These are phyloP conservation scores for Macrocentrus cingulum DNA, from an alignment of 1,140 invertebrate genomes.

Conservation along the genomic window DNA sequence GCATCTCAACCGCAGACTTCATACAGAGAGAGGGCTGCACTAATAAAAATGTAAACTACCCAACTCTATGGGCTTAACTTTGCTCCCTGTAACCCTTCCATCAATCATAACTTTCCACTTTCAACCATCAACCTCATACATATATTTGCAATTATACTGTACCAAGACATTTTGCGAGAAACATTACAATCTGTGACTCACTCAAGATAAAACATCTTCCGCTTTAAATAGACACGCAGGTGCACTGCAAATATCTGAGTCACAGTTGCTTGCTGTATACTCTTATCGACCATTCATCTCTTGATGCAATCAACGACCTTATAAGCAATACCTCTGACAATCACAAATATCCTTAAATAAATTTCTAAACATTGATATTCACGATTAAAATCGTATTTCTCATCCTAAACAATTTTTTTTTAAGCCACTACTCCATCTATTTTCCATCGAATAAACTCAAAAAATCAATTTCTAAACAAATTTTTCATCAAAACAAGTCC, in stretches of 20 bases:
- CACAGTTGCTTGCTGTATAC: not conserved
- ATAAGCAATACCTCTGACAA: not conserved
- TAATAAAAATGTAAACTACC: constrained; percentile 33
- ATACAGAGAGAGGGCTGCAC: not conserved
- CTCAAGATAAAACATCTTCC: constrained; percentile 2
- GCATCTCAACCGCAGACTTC: constrained; percentile 9
- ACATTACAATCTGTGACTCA: not conserved
- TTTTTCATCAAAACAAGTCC: no score
- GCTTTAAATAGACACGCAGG: not conserved
- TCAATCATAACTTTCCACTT: constrained; percentile 18
- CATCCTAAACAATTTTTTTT: no score
- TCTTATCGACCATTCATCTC: constrained; percentile 10
- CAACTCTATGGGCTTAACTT: constrained; percentile 6
- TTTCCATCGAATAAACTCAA: no score
- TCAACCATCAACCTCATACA: not conserved
- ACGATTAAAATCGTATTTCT: no score
- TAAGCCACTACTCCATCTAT: no score
- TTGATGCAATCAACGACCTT: not conserved
- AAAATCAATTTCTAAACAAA: no score
- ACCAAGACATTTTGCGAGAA: constrained; percentile 1
- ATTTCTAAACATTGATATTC: no score
- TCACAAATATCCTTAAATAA: no score
- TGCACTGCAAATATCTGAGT: constrained; percentile 4
- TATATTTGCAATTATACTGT: constrained; percentile 6
- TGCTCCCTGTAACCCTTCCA: constrained; percentile 10